Conservation (phyloP, 2,888 invertebrate genomes). For the Caenorhabditis becei region DNA sequence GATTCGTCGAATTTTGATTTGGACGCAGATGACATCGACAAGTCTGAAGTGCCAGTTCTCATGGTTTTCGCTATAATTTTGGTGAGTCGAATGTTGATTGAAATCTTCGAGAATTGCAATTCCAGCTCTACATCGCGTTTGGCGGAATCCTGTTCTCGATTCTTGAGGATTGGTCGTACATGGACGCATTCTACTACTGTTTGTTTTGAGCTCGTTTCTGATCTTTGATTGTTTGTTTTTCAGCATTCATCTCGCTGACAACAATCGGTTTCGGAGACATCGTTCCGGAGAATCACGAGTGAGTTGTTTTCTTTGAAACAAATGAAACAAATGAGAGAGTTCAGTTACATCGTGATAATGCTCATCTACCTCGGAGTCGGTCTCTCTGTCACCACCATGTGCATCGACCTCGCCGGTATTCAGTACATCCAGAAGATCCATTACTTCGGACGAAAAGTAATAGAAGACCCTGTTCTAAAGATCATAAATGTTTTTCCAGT, state of each 20-base stretch:
- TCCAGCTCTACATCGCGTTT: conserved; percentile 82
- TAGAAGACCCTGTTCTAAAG: background rate
- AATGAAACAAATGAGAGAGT: conserved; percentile 12
- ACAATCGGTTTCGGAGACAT: conserved; percentile 81
- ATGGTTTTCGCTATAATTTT: conserved; percentile 82
- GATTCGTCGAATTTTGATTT: conserved; percentile 63
- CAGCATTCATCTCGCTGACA: conserved; percentile 81
- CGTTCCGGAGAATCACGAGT: conserved; percentile 80
- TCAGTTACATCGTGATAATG: conserved; percentile 80
- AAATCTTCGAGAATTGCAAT: conserved; percentile 3
- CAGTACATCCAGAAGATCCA: conserved; percentile 82
- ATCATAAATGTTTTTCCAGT: conserved; percentile 63
- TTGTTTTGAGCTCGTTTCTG: conserved; percentile 27
- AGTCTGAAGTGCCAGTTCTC: conserved; percentile 80
- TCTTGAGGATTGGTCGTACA: conserved; percentile 83
- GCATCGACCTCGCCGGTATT: conserved; percentile 82
- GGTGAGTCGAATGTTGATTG: too few species aligned
- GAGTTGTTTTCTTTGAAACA: conserved; percentile 8
- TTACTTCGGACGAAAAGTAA: conserved; percentile 81
- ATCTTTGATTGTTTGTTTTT: conserved; percentile 43
- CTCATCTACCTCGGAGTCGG: conserved; percentile 81
- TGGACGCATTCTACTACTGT: conserved; percentile 84
- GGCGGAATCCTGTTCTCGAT: conserved; percentile 82
- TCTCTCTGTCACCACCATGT: conserved; percentile 82
- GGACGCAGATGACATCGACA: conserved; percentile 71